These are phyloP conservation scores for Ceratoteleas bidentatus DNA, from an alignment of 1,140 invertebrate species.

Conservation along the genomic window DNA sequence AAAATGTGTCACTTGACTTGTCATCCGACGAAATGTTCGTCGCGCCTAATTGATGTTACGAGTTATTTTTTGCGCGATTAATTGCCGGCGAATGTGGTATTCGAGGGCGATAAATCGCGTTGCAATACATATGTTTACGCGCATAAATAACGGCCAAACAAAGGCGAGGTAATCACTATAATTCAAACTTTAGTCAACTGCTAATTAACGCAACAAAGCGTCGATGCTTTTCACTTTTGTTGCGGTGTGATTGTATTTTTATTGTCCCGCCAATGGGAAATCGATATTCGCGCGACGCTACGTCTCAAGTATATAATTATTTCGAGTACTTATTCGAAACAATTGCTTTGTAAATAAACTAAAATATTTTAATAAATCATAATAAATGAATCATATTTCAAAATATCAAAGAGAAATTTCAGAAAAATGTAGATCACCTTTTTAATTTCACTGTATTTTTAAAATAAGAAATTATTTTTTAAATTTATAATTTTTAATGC, in stretches of 20 bases:
- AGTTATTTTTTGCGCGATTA: conserved; percentile 2
- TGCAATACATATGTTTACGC: conserved; percentile 4
- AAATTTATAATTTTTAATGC: no score
- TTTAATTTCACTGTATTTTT: no score
- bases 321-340: neutral
- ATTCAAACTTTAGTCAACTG: conserved; percentile 14
- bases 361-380: no score
- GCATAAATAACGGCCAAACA: conserved; percentile 20
- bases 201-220: conserved; percentile 38
- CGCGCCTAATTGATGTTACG: neutral
- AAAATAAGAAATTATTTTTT: no score
- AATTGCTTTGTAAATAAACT: no score
- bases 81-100: no score
- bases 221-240: conserved; percentile 18
- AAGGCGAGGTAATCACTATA: conserved; percentile 33
- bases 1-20: no score
- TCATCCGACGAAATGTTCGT: no score
- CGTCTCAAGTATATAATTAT: neutral
- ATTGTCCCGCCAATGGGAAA: conserved; percentile 20
- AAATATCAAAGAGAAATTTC: neutral
- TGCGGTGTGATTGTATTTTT: conserved; percentile 41
- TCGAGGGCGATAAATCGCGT: conserved; percentile 3
- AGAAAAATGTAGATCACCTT: neutral
- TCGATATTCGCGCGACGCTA: conserved; percentile 23
- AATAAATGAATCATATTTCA: no score